Evolutionary conservation across 2,797 vertebrate species (phyloP), one percentile per base, ranked within the genome.

Genomic region (Chelidonichthys spinosus): DNA sequence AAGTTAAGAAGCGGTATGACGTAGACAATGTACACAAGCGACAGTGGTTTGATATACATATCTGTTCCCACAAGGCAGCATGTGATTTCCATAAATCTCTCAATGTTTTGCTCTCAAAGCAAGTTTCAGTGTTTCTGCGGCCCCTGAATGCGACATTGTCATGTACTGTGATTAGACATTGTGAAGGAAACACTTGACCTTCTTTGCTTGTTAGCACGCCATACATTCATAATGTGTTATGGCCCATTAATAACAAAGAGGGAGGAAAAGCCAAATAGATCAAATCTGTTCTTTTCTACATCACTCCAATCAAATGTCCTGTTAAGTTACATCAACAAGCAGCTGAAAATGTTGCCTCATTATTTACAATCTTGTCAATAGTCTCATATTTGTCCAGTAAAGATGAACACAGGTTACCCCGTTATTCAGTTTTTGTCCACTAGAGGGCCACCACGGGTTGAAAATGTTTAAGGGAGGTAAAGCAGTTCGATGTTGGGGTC

Each of bases 381-480:
- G n/a, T 17, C 2, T 56, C 13, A 25, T n/a, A 42, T 60, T 59
- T 59, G 59, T 40, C 4, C 18, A 9, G 1, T 39, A 14, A 39
- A 3, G 52, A 60, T 11, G 18, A 63, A 32, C 14, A 39, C 17
- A 40, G 14, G 33, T 47, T 1, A 6, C 0, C 3, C 53, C 39
- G 62, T 62, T 62, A 10, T 32, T 54, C 10, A 44, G 14, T 3
- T 78, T 70, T 32, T 64, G 60, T 44, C 76, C 83, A 89, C 84
- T 62, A 89, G 85, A 86, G 82, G 85, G 68, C 49, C 8, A n/a
- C 43, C 42, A 55, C 50, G 53, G 8, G 33, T 25, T 46, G 15
- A 67, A 50, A 3, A 40, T 56, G 0, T 56, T 61, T 1, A 37
- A 55, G 6, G 0, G 33, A 44, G 7, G 1, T 40, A 3, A 10